Conservation (phyloP, 2,797 vertebrate genomes). For the Pempheris klunzingeri region DNA sequence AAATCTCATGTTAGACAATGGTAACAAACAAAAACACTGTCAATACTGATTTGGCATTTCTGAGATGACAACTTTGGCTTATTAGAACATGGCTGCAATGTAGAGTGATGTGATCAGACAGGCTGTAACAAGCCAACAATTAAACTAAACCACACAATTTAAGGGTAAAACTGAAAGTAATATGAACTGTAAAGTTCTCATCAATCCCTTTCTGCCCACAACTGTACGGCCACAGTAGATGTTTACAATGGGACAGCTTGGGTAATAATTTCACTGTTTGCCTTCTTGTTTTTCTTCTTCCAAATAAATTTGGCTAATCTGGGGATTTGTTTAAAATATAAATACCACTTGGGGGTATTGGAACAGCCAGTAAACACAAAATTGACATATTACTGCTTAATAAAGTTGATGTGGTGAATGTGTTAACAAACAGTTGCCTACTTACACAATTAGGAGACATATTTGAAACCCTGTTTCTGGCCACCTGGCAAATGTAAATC, state of each 20-base stretch:
- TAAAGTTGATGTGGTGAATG: background rate
- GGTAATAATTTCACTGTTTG: background rate
- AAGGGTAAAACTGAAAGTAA: background rate
- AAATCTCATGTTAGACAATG: background rate
- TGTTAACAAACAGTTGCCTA: background rate
- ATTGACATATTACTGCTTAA: background rate
- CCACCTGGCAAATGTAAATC: background rate
- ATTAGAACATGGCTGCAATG: too few relatives aligned
- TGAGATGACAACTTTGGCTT: background rate
- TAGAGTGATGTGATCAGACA: too few relatives aligned
- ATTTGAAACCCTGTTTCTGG: background rate
- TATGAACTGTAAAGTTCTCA: background rate
- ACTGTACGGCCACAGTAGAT: too few relatives aligned
- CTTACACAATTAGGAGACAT: background rate
- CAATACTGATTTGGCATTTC: background rate
- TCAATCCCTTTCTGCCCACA: too few relatives aligned
- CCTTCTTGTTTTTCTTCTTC: background rate
- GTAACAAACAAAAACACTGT: background rate
- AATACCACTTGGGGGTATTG: too few relatives aligned
- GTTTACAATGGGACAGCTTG: background rate
- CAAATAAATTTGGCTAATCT: background rate
- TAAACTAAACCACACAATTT: background rate
- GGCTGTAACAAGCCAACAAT: too few relatives aligned
- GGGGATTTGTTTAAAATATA: background rate
- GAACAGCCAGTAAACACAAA: background rate